A percentile compares a stretch with the other conserved stretches of the same genome.
These are phyloP conservation scores for Ptychobarbus kaznakovi DNA, from an alignment of 2,797 vertebrate genomes.

Conservation along the genomic window DNA sequence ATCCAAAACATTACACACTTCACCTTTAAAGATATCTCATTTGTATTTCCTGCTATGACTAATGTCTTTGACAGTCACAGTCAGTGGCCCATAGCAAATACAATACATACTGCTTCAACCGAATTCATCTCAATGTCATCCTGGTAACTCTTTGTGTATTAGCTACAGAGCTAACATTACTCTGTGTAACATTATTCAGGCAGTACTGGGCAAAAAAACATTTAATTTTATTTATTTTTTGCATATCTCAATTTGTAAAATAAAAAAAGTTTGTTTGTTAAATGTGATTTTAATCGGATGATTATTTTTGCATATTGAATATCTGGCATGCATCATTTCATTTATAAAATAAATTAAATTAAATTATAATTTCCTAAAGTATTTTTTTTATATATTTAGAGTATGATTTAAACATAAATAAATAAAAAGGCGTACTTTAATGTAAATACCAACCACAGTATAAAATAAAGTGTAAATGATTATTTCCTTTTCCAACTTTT, in stretches of 20 bases:
- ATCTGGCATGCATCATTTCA: no score
- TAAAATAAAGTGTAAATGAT: background rate
- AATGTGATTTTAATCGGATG: background rate
- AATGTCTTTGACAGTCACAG: conserved; percentile 40
- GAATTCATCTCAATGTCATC: conserved; percentile 34
- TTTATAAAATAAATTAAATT: no score
- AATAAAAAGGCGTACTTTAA: background rate
- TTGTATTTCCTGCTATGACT: conserved; percentile 30
- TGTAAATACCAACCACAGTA: background rate
- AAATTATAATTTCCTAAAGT: no score
- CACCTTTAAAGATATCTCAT: background rate
- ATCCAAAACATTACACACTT: background rate
- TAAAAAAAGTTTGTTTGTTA: background rate
- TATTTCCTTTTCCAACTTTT: background rate
- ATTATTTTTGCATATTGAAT: no score
- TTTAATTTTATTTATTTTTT: no score
- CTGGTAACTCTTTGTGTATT: background rate
- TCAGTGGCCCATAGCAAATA: conserved; percentile 41
- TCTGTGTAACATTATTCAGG: conserved; percentile 7
- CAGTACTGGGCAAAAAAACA: conserved; percentile 4
- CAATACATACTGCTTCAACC: conserved; percentile 38
- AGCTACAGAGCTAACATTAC: background rate
- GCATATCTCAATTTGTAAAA: background rate
- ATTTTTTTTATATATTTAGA: no score
- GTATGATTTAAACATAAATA: background rate